These are phyloP conservation scores for Potamarius usumacintae DNA, from an alignment of 2,113 vertebrate genomes.

Conservation along the genomic window DNA sequence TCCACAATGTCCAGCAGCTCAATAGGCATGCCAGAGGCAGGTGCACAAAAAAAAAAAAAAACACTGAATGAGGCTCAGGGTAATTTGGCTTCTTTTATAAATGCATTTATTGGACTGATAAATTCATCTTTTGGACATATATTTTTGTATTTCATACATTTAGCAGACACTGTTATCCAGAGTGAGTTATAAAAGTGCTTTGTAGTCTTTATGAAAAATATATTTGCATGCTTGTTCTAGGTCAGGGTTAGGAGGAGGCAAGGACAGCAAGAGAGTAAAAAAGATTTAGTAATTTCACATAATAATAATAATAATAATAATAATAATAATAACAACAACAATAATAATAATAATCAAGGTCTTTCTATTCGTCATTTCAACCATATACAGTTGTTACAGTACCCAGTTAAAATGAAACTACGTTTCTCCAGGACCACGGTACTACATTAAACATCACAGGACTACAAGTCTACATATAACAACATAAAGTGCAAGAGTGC, in stretches of 20 bases:
- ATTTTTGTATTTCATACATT: background rate
- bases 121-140: background rate
- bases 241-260: background rate
- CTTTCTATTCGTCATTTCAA: too few relatives aligned
- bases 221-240: background rate
- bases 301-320: background rate
- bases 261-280: background rate
- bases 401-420: too few relatives aligned
- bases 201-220: background rate
- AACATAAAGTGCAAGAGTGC: too few relatives aligned
- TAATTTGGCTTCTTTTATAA: background rate
- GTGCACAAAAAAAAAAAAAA: slow-evolving; percentile 40
- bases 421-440: too few relatives aligned
- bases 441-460: too few relatives aligned
- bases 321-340: background rate
- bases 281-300: background rate
- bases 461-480: too few relatives aligned
- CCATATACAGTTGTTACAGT: too few relatives aligned
- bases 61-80: background rate
- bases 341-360: background rate
- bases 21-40: slow-evolving; percentile 44
- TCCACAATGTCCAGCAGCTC: slow-evolving; percentile 39
- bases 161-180: background rate
- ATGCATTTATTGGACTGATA: background rate
- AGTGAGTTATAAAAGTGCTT: background rate